Conservation (phyloP, 2,888 invertebrate species). For the Pollenia griseotomentosa region DNA sequence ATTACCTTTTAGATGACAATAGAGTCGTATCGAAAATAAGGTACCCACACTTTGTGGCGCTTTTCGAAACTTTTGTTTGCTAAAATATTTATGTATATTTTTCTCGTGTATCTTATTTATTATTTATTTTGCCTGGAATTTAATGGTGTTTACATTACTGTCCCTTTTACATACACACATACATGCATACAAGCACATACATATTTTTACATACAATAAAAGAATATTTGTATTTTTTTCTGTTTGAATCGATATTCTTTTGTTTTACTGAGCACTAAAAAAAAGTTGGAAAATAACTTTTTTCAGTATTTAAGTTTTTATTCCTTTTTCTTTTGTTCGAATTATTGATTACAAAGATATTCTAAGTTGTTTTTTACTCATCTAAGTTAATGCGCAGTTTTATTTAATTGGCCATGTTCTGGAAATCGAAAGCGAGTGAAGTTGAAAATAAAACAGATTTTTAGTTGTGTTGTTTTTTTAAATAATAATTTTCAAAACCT, state of each 20-base stretch:
- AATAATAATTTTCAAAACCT: too few relatives aligned
- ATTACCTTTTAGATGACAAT: too few relatives aligned
- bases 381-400: background rate
- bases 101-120: constrained; percentile 13
- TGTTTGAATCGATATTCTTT: background rate
- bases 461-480: too few relatives aligned
- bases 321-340: background rate
- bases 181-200: background rate
- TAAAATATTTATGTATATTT: constrained; percentile 1
- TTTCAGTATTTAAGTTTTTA: too few relatives aligned
- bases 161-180: background rate
- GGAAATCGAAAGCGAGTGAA: too few relatives aligned
- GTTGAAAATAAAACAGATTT: too few relatives aligned
- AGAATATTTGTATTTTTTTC: background rate
- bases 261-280: background rate
- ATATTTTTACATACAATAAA: background rate
- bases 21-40: too few relatives aligned
- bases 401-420: too few relatives aligned
- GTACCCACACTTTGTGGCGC: too few relatives aligned
- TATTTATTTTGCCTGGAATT: background rate
- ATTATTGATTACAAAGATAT: constrained; percentile 32
- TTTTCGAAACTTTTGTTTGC: background rate
- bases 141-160: constrained; percentile 7
- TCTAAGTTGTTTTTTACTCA: background rate
- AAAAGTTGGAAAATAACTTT: too few relatives aligned